Percentiles rank a stretch among this genome's conserved stretches.
Conservation (phyloP, 2,797 vertebrate genomes). For the Arremon brunneinucha region DNA sequence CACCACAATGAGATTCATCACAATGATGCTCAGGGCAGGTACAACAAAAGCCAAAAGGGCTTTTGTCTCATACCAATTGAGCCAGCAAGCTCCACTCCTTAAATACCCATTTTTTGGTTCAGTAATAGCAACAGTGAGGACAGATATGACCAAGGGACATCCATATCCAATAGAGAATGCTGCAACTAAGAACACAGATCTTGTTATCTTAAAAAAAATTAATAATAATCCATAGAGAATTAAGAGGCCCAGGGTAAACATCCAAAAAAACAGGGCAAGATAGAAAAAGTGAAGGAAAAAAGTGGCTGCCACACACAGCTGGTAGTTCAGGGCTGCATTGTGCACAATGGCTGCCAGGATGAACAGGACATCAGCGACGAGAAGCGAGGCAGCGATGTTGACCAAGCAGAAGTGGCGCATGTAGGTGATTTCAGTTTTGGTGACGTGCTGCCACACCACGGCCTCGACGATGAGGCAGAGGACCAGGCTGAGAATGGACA, state of each 20-base stretch:
- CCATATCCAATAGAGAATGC: slow-evolving; percentile 73
- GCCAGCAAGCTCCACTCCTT: slow-evolving; percentile 70
- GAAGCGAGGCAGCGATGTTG: slow-evolving; percentile 71
- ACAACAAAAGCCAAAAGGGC: slow-evolving; percentile 71
- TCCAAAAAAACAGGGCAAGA: slow-evolving; percentile 79
- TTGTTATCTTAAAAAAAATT: slow-evolving; percentile 70
- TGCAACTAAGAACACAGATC: slow-evolving; percentile 47
- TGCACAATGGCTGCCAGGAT: slow-evolving; percentile 48
- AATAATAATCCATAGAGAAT: slow-evolving; percentile 75
- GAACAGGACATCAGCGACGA: slow-evolving; percentile 69
- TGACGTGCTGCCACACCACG: slow-evolving; percentile 71
- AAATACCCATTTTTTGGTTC: slow-evolving; percentile 56
- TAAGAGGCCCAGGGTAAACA: slow-evolving; percentile 73
- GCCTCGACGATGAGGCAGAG: slow-evolving; percentile 68
- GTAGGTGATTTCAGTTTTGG: slow-evolving; percentile 67
- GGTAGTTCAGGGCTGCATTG: neutral
- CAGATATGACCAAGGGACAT: slow-evolving; percentile 70
- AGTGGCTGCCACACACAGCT: slow-evolving; percentile 59
- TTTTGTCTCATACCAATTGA: slow-evolving; percentile 65
- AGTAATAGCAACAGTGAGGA: slow-evolving; percentile 70
- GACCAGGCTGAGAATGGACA: slow-evolving; percentile 70
- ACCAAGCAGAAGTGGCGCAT: slow-evolving; percentile 76
- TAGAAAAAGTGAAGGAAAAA: slow-evolving; percentile 78
- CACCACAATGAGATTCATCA: slow-evolving; percentile 71
- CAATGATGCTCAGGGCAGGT: slow-evolving; percentile 68